These are phyloP conservation scores for Nycticryphes semicollaris DNA, from an alignment of 2,113 vertebrate genomes.

Conservation along the genomic window DNA sequence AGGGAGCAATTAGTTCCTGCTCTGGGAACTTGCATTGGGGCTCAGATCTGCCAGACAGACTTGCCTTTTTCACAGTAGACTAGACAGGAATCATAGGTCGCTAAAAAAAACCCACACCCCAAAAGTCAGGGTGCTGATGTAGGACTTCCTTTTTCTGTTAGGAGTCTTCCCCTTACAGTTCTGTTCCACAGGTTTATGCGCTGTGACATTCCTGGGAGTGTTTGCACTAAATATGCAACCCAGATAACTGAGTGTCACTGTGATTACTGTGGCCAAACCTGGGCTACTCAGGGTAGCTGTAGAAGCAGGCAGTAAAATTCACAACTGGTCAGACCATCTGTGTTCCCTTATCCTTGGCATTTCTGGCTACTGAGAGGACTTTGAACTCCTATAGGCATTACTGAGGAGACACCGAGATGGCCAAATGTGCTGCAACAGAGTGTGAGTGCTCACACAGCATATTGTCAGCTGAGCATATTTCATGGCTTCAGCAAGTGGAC, in stretches of 20 bases:
- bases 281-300: not conserved
- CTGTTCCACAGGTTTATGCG: not conserved
- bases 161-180: not conserved
- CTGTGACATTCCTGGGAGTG: not conserved
- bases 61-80: not conserved
- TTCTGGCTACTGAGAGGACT: not conserved
- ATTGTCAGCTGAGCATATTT: not conserved
- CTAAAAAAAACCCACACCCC: not conserved
- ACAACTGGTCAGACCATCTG: not conserved
- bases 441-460: fast-evolving
- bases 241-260: not conserved
- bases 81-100: not conserved
- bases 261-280: fast-evolving
- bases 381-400: not conserved
- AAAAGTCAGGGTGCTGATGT: too few species aligned
- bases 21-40: not conserved
- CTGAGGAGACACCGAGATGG: not conserved
- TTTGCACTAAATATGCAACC: not conserved
- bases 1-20: not conserved
- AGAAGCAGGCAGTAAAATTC: not conserved
- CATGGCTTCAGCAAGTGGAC: not conserved
- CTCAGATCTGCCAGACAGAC: not conserved
- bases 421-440: not conserved
- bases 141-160: not conserved
- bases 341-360: not conserved